Conservation (phyloP, 2,797 vertebrate species). For the Sebastes nivosus region DNA sequence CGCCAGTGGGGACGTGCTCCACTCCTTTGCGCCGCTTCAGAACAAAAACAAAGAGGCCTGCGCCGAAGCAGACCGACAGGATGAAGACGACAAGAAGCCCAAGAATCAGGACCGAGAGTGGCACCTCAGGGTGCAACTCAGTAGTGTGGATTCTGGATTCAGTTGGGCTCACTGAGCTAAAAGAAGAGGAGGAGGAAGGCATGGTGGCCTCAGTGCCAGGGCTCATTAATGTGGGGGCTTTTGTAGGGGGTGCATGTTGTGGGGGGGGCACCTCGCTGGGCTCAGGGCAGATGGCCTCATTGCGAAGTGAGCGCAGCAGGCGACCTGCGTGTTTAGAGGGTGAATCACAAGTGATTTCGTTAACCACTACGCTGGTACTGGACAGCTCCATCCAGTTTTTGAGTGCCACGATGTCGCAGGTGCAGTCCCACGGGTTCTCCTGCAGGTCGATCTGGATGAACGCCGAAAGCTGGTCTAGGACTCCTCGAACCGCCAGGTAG, state of each 20-base stretch:
- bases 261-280: constrained; percentile 82
- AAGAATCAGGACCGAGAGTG: constrained; percentile 95
- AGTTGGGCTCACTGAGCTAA: constrained; percentile 80
- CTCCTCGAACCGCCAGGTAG: constrained; percentile 90
- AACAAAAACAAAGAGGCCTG: constrained; percentile 96
- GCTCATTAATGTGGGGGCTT: constrained; percentile 83
- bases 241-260: constrained; percentile 73
- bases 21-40: constrained; percentile 94
- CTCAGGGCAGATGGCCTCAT: constrained; percentile 94
- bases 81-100: constrained; percentile 97
- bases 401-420: constrained; percentile 92
- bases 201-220: constrained; percentile 81
- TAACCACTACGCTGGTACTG: constrained; percentile 92
- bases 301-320: constrained; percentile 91
- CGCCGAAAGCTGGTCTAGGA: constrained; percentile 94
- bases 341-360: constrained; percentile 96
- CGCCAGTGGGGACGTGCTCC: constrained; percentile 83
- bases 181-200: constrained; percentile 32
- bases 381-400: constrained; percentile 98
- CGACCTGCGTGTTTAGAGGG: constrained; percentile 92
- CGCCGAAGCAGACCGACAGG: constrained; percentile 95
- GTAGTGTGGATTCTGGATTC: constrained; percentile 78
- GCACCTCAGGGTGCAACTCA: constrained; percentile 92
- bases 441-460: constrained; percentile 98
- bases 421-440: constrained; percentile 99